A percentile compares a stretch with the other conserved stretches of the same genome.
Evolutionary conservation across 1,140 invertebrate genomes (phyloP).

Genomic region (Amyelois transitella): DNA sequence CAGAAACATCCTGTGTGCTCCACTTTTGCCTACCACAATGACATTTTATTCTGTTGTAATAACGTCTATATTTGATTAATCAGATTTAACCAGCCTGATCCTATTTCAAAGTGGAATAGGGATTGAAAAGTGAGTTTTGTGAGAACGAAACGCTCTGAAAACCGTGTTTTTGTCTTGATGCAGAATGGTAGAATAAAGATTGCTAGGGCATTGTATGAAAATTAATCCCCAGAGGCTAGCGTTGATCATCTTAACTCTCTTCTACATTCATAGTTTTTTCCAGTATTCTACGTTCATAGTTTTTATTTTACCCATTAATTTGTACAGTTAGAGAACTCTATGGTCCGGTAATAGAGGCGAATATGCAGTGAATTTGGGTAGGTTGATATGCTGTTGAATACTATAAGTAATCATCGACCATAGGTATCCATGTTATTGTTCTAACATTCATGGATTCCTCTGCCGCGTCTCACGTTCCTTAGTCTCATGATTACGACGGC

Average conservation of each 20-base stretch:
- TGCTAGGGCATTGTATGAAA: not conserved
- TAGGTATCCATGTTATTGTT: not conserved
- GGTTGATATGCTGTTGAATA: too few relatives aligned
- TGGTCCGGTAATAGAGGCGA: too few relatives aligned
- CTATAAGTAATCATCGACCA: not conserved
- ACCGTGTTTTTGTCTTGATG: conserved; percentile 7
- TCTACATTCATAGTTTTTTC: not conserved
- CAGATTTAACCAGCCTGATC: not conserved
- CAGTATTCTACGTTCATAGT: too few relatives aligned
- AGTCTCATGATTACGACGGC: conserved; percentile 1
- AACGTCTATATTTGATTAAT: conserved; percentile 1
- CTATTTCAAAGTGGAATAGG: conserved; percentile 16
- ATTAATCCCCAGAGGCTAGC: not conserved
- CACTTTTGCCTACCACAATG: conserved; percentile 1
- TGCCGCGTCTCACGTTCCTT: not conserved
- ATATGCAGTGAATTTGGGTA: too few relatives aligned
- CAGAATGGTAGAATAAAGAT: not conserved
- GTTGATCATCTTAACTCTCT: not conserved
- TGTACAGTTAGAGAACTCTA: too few relatives aligned
- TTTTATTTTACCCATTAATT: too few relatives aligned
- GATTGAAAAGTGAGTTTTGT: conserved; percentile 27
- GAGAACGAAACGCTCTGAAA: conserved; percentile 48
- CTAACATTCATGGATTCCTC: not conserved
- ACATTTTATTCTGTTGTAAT: conserved; percentile 10
- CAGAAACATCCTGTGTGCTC: conserved; percentile 5